Percentiles rank a stretch among this genome's conserved stretches.
phyloP scores from a whole-genome alignment of 2,888 invertebrate genomes.

The Rhagium mordax region DNA sequence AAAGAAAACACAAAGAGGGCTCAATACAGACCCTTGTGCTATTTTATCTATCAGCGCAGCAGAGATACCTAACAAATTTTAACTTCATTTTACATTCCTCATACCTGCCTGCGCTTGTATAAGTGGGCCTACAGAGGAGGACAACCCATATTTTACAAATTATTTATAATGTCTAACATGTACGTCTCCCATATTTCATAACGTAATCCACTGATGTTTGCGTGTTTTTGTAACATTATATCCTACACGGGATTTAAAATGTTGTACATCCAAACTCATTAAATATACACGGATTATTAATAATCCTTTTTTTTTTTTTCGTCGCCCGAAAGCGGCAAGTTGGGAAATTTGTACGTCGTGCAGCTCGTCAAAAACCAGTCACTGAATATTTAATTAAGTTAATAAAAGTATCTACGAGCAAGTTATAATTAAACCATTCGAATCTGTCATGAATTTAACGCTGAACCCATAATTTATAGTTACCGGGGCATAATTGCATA shows the following conservation, averaged over 20 bases:
- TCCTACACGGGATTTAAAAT: background rate
- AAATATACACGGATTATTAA: background rate
- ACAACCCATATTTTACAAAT: background rate
- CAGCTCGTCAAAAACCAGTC: background rate
- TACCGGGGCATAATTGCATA: background rate
- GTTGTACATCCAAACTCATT: background rate
- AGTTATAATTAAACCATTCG: background rate
- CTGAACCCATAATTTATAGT: slow-evolving; percentile 15
- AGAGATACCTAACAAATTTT: too few relatives aligned
- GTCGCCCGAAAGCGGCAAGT: background rate
- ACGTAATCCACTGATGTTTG: background rate
- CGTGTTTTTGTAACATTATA: background rate
- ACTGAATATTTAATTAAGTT: slow-evolving; percentile 4
- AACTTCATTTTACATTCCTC: too few relatives aligned
- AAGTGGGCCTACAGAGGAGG: background rate
- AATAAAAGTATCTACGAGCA: background rate
- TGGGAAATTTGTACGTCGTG: background rate
- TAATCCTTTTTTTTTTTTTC: background rate
- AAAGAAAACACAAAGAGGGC: too few relatives aligned
- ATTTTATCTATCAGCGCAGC: too few relatives aligned
- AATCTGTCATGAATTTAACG: background rate
- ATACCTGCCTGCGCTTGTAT: too few relatives aligned
- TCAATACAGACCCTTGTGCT: too few relatives aligned
- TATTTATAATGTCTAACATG: background rate
- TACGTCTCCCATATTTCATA: background rate